These are phyloP conservation scores for Tupaia chinensis DNA, from an alignment of 2,113 vertebrate species.

Conservation along the genomic window DNA sequence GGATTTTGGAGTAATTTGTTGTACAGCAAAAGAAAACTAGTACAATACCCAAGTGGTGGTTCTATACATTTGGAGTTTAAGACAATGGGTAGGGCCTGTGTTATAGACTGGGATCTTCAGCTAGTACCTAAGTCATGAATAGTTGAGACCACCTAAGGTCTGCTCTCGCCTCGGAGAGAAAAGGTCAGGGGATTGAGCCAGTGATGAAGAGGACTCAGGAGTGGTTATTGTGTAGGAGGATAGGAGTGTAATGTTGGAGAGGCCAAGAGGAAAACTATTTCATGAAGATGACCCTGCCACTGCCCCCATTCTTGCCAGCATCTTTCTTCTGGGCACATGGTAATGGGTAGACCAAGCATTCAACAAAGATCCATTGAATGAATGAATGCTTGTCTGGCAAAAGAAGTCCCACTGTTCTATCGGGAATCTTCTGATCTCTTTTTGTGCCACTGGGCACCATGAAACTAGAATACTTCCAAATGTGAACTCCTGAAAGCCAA, in stretches of 20 bases:
- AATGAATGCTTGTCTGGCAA: background rate
- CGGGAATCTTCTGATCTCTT: background rate
- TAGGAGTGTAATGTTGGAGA: background rate
- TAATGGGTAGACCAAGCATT: background rate
- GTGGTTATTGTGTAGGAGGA: background rate
- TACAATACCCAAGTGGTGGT: background rate
- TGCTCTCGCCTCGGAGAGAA: background rate
- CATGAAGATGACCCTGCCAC: background rate
- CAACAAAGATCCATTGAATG: background rate
- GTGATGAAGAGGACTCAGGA: background rate
- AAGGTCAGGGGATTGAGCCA: background rate
- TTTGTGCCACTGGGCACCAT: background rate
- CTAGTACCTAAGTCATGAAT: background rate
- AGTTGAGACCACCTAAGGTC: background rate
- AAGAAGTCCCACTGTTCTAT: background rate
- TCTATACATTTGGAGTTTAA: background rate
- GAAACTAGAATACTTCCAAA: background rate
- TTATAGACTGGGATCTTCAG: background rate
- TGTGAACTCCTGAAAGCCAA: background rate
- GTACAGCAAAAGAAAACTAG: background rate
- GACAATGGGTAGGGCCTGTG: background rate
- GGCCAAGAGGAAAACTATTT: constrained; percentile 17
- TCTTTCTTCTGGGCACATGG: background rate
- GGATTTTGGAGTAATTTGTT: background rate
- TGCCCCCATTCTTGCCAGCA: background rate